Conservation (phyloP, 2,888 invertebrate genomes). For the Lochmaea crataegi region DNA sequence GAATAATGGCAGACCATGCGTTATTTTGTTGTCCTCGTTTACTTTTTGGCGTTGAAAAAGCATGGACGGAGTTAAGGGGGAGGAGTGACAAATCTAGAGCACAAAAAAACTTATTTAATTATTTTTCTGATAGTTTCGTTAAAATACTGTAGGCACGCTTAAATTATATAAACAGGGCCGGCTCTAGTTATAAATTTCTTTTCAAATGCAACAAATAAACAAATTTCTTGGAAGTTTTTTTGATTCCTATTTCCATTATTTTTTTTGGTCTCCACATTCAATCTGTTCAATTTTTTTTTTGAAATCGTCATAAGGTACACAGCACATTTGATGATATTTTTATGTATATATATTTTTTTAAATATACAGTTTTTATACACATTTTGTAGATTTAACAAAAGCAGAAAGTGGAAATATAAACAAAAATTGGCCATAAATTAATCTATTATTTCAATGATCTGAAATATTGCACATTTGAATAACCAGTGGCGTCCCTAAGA, state of each 20-base stretch:
- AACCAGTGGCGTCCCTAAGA: too few species aligned
- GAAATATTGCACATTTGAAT: neutral
- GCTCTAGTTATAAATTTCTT: neutral
- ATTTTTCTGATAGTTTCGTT: too few species aligned
- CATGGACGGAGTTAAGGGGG: too few species aligned
- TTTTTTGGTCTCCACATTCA: conserved; percentile 26
- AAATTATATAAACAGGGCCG: too few species aligned
- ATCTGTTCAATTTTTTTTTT: conserved; percentile 35
- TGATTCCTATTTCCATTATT: conserved; percentile 12
- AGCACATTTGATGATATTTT: conserved; percentile 53
- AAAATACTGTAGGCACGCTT: too few species aligned
- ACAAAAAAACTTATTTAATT: too few species aligned
- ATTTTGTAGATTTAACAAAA: conserved; percentile 11
- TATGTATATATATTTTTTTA: conserved; percentile 39
- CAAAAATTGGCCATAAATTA: neutral
- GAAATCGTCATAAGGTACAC: conserved; percentile 47
- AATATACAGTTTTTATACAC: conserved; percentile 42
- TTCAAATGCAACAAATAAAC: neutral
- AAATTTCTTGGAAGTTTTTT: neutral
- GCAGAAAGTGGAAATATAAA: neutral
- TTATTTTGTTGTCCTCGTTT: too few species aligned
- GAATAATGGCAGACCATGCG: too few species aligned
- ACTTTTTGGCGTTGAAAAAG: too few species aligned
- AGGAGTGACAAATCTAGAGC: too few species aligned
- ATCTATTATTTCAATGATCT: neutral